Evolutionary conservation across 2,888 invertebrate species (phyloP), one percentile per base, ranked within the genome.

Genomic region (Drosophila pegasa): DNA sequence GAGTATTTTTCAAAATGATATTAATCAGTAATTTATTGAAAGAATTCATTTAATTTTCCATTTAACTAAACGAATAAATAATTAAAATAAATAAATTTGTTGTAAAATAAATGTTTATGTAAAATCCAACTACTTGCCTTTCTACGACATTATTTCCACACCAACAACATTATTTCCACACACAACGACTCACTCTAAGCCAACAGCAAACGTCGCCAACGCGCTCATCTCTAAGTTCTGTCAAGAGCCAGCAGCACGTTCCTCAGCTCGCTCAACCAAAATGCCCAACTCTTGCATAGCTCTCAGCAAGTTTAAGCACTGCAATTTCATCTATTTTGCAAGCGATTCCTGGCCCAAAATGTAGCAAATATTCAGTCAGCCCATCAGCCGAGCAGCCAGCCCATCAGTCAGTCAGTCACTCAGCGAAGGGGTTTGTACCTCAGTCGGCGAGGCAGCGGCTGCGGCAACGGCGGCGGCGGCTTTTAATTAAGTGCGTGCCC

Each of bases 401-500:
- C 58, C 16, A 1, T 1, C 22, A 56, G 38, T 31, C 41, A 14
- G 37, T 22, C 52, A 56, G 31, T 27, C 33, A 12, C 10, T 52
- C 14, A 8, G 16, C 3, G 6, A 7, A 9, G 31, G 31, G 9
- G 31, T 31, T 31, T 31, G 31, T 8, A 2, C 31, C 2, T 14
- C 41, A 25, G 43, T 25, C 54, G 47, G 54, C 47, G 48, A 33
- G 31, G 38, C 63, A 61, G 63, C 48, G 63, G 66, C 50, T 43
- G 50, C 62, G n/a, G n/a, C n/a, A 12, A 12, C n/a, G 4, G 40
- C 63, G 57, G 62, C 47, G 66, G 66, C 48, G 51, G 51, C 64
- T 78, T 75, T 84, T 81, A 81, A 87, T 81, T 81, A 87, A 87
- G 85, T 80, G 85, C 87, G 72, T 75, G 75, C 78, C 87, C 87